These are phyloP conservation scores for Coleophora flavipennella DNA, from an alignment of 2,888 invertebrate species.

Conservation along the genomic window DNA sequence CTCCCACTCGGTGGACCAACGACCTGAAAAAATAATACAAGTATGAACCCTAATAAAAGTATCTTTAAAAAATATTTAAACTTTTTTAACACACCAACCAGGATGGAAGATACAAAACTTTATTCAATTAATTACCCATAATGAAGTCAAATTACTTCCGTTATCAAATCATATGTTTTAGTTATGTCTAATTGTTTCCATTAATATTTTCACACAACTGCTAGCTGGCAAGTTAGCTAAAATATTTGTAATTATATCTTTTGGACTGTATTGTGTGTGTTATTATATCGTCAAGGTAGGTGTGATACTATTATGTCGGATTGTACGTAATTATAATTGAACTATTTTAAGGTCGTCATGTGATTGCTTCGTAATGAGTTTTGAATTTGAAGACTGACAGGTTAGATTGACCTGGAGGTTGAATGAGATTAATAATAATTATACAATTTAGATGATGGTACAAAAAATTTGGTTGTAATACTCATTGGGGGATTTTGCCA, in stretches of 20 bases:
- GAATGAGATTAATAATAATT: slow-evolving; percentile 20
- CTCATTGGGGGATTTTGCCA: too few relatives aligned
- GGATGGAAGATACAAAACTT: too few relatives aligned
- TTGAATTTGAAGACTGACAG: slow-evolving; percentile 25
- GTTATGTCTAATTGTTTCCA: slow-evolving; percentile 44
- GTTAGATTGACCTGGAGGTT: slow-evolving; percentile 28
- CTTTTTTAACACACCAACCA: too few relatives aligned
- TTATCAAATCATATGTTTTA: slow-evolving; percentile 14
- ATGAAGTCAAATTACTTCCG: slow-evolving; percentile 37
- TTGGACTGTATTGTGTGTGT: slow-evolving; percentile 19
- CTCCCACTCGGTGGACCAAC: too few relatives aligned
- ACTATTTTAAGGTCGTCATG: slow-evolving; percentile 3
- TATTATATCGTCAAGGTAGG: slow-evolving; percentile 40
- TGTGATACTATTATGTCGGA: slow-evolving; percentile 23
- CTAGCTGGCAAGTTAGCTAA: slow-evolving; percentile 36
- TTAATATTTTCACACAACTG: slow-evolving; percentile 48
- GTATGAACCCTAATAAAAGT: too few relatives aligned
- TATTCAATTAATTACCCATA: slow-evolving; percentile 40
- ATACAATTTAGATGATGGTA: slow-evolving; percentile 16
- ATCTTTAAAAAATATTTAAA: too few relatives aligned
- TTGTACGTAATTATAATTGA: background rate
- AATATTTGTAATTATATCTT: slow-evolving; percentile 40
- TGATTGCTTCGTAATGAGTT: slow-evolving; percentile 15
- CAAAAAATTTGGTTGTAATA: too few relatives aligned
- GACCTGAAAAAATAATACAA: too few relatives aligned